Conservation (phyloP, 2,888 invertebrate genomes). For the Apodemia zela region DNA sequence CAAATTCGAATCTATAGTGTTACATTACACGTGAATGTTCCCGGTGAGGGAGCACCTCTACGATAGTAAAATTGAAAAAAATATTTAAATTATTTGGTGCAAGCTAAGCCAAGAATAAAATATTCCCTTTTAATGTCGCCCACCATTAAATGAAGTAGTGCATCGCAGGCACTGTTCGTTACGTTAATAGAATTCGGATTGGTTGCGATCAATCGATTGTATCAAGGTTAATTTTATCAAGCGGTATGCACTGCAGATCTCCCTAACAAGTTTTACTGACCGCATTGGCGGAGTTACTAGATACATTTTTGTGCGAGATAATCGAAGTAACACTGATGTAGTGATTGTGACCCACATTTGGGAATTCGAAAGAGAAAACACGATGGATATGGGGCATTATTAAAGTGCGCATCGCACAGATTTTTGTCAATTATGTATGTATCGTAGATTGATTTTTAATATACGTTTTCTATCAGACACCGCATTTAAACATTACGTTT, state of each 20-base stretch:
- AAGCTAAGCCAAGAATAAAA: background rate
- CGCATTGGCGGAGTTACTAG: constrained; percentile 30
- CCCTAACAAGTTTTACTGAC: constrained; percentile 18
- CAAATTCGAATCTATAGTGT: no score
- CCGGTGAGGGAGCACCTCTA: no score
- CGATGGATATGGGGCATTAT: constrained; percentile 47
- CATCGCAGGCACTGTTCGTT: constrained; percentile 1
- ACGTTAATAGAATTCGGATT: constrained; percentile 1
- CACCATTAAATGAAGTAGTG: background rate
- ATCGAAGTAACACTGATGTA: constrained; percentile 52
- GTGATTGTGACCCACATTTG: constrained; percentile 55
- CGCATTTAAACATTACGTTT: no score
- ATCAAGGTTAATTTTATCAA: constrained; percentile 25
- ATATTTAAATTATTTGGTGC: no score
- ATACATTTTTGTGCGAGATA: constrained; percentile 45
- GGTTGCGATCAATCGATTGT: constrained; percentile 17
- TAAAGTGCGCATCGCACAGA: background rate
- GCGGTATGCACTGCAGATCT: constrained; percentile 21
- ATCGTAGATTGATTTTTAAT: background rate
- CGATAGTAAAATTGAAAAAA: no score
- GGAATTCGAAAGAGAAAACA: constrained; percentile 55
- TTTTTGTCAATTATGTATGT: background rate
- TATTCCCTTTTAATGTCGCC: background rate
- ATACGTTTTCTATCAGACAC: background rate
- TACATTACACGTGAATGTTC: no score